A percentile compares a stretch with the other conserved stretches of the same genome.
phyloP scores from a whole-genome alignment of 1,140 invertebrate genomes.

The Drosophila equinoxialis region DNA sequence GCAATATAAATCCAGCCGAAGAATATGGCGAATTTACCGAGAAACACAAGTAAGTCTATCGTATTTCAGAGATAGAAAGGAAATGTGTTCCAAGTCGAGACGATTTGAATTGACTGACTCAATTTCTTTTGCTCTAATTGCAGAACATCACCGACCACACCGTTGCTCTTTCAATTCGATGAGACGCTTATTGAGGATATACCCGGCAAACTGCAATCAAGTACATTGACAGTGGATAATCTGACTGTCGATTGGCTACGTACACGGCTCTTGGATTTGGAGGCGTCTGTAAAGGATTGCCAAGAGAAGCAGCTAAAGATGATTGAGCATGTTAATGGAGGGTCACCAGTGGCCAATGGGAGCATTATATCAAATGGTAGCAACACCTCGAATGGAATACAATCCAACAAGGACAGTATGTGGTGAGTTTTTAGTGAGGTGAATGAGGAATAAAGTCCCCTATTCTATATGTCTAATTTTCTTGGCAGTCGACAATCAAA shows the following conservation, averaged over 20 bases:
- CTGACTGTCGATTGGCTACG: conserved; percentile 94
- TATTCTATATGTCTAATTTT: not conserved
- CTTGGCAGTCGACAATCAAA: conserved; percentile 82
- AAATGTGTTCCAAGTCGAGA: too few relatives aligned
- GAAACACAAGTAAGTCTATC: conserved; percentile 88
- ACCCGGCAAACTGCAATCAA: conserved; percentile 90
- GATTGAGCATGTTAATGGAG: conserved; percentile 83
- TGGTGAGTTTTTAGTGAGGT: conserved; percentile 42
- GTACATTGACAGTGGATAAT: conserved; percentile 94
- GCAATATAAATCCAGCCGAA: conserved; percentile 89
- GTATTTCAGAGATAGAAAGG: not conserved
- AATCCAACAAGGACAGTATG: conserved; percentile 82
- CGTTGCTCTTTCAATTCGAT: conserved; percentile 92
- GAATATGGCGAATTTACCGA: conserved; percentile 93
- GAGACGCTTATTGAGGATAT: conserved; percentile 92
- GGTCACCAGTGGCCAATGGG: conserved; percentile 79
- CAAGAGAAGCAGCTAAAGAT: conserved; percentile 86
- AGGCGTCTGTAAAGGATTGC: conserved; percentile 88
- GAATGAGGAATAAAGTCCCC: too few relatives aligned
- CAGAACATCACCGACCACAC: conserved; percentile 89
- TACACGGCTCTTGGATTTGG: conserved; percentile 90
- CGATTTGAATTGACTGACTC: not conserved
- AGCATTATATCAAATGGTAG: conserved; percentile 77
- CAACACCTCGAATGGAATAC: conserved; percentile 83
- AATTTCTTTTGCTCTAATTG: not conserved